Conservation (phyloP, 2,888 invertebrate species). For the Pilophorus perplexus region DNA sequence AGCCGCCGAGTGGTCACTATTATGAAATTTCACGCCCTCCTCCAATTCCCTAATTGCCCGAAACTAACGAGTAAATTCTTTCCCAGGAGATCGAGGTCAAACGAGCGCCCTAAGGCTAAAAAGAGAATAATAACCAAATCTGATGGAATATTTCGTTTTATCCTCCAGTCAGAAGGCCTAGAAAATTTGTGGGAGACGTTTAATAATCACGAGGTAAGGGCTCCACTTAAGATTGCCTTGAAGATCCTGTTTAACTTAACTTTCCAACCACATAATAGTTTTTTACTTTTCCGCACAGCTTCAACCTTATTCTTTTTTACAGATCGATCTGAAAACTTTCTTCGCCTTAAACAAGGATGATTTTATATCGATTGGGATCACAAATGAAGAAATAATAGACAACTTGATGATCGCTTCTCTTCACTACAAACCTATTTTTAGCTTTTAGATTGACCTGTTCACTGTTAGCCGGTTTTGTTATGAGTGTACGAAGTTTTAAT, state of each 20-base stretch:
- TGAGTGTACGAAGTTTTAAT: no score
- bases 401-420: background rate
- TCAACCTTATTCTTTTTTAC: background rate
- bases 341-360: slow-evolving; percentile 9
- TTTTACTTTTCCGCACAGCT: no score
- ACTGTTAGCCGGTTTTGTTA: no score
- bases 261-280: no score
- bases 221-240: background rate
- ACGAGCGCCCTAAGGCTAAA: no score
- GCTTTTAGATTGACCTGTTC: no score
- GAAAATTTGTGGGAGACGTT: slow-evolving; percentile 8
- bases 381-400: background rate
- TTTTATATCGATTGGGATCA: slow-evolving; percentile 25
- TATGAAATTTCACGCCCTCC: no score
- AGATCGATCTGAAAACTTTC: slow-evolving; percentile 21
- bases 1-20: no score
- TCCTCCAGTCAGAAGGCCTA: slow-evolving; percentile 21
- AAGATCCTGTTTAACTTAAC: no score
- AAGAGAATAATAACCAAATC: background rate
- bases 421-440: slow-evolving; percentile 20
- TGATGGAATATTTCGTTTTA: slow-evolving; percentile 1
- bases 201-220: slow-evolving; percentile 13
- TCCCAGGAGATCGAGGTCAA: slow-evolving; percentile 21
- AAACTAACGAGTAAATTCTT: no score
- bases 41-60: no score